Conservation (phyloP, 1,140 invertebrate species). For the Holotrichia oblita region DNA sequence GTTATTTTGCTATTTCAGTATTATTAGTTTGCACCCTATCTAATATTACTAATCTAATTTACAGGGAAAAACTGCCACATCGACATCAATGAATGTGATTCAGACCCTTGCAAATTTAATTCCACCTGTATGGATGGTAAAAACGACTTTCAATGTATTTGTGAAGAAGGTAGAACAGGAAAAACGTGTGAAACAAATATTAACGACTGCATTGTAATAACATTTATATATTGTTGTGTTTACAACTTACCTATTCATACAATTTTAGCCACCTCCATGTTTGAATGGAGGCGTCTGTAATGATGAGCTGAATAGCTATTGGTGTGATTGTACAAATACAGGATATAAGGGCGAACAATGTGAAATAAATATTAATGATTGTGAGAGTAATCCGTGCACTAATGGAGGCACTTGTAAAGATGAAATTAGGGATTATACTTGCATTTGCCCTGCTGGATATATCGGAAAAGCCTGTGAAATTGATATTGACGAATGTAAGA, state of each 20-base stretch:
- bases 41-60: constrained; percentile 48
- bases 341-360: constrained; percentile 87
- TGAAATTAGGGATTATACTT: constrained; percentile 81
- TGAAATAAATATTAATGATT: constrained; percentile 92
- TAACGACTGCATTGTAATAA: too few species aligned
- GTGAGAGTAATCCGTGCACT: constrained; percentile 75
- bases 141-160: constrained; percentile 78
- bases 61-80: constrained; percentile 81
- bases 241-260: constrained; percentile 40
- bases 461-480: constrained; percentile 77
- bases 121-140: constrained; percentile 81
- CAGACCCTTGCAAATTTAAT: constrained; percentile 78
- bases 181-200: constrained; percentile 83
- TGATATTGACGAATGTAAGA: constrained; percentile 85
- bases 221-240: constrained; percentile 87
- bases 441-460: constrained; percentile 79
- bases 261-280: constrained; percentile 76
- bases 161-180: constrained; percentile 78
- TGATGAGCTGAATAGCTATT: constrained; percentile 84
- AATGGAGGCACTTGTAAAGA: constrained; percentile 83
- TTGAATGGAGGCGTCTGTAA: constrained; percentile 82
- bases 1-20: too few species aligned
- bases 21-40: too few species aligned
- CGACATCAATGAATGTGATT: constrained; percentile 90
- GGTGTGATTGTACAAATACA: constrained; percentile 85